phyloP scores from a whole-genome alignment of 2,888 invertebrate species.

The Aromia moschata region DNA sequence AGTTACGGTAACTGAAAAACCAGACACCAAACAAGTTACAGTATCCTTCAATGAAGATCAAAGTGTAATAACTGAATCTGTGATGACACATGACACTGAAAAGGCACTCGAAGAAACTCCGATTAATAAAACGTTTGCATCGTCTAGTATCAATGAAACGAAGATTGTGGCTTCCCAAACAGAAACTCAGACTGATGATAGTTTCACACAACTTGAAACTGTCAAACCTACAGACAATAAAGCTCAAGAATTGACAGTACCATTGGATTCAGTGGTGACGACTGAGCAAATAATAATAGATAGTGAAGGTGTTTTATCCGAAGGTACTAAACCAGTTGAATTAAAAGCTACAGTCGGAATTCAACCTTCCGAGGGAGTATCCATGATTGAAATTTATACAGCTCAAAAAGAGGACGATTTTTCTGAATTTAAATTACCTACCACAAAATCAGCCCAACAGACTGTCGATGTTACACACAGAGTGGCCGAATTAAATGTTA shows the following conservation, averaged over 20 bases:
- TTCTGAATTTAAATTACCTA: conserved; percentile 53
- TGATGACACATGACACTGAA: conserved; percentile 64
- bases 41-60: conserved; percentile 61
- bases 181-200: conserved; percentile 41
- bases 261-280: conserved; percentile 55
- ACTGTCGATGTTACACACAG: conserved; percentile 55
- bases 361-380: conserved; percentile 59
- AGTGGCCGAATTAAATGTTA: conserved; percentile 59
- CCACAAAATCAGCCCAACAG: conserved; percentile 51
- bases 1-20: conserved; percentile 50
- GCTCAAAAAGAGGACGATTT: conserved; percentile 63
- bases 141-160: conserved; percentile 49
- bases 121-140: conserved; percentile 31
- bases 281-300: conserved; percentile 61
- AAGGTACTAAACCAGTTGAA: conserved; percentile 54
- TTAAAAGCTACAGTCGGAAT: conserved; percentile 61
- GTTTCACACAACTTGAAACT: conserved; percentile 35
- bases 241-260: conserved; percentile 50
- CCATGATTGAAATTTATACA: conserved; percentile 61
- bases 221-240: conserved; percentile 29
- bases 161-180: conserved; percentile 56
- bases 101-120: conserved; percentile 54
- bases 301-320: conserved; percentile 58
- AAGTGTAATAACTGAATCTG: conserved; percentile 63
- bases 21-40: conserved; percentile 60